Conservation (phyloP, 2,888 invertebrate species). For the Ormia ochracea region DNA sequence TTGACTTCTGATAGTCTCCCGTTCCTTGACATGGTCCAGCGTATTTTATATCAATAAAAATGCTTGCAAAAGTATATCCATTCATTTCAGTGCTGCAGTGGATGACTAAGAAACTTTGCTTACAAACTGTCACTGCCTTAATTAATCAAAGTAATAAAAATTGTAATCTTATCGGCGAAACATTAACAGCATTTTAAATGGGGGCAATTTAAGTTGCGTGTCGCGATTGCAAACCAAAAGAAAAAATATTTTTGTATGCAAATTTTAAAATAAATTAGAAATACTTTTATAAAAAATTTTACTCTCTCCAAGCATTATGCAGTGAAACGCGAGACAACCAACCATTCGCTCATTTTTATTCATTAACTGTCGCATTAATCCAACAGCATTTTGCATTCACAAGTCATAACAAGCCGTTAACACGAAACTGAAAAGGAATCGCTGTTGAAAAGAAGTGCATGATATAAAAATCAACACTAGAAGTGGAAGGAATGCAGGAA, state of each 20-base stretch:
- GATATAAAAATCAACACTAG: conserved; percentile 13
- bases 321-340: background rate
- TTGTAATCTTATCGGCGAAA: conserved; percentile 35
- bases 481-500: conserved; percentile 28
- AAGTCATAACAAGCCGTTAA: background rate
- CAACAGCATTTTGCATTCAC: conserved; percentile 15
- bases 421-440: background rate
- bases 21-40: too few species aligned
- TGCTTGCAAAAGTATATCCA: too few species aligned
- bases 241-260: too few species aligned
- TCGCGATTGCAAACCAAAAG: background rate
- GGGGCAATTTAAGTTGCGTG: conserved; percentile 39
- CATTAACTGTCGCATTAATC: conserved; percentile 18
- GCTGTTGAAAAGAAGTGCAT: conserved; percentile 21
- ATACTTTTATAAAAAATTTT: too few species aligned
- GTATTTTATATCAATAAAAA: too few species aligned
- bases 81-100: too few species aligned
- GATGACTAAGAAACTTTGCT: background rate
- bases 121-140: background rate
- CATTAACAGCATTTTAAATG: conserved; percentile 43
- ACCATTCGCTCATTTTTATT: background rate
- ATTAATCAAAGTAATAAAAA: background rate
- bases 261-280: too few species aligned
- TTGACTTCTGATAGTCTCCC: too few species aligned
- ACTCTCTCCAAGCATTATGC: too few species aligned